Evolutionary conservation across 2,888 invertebrate species (phyloP), one percentile per base, ranked within the genome.

Genomic region (Drosophila atroscutellata): DNA sequence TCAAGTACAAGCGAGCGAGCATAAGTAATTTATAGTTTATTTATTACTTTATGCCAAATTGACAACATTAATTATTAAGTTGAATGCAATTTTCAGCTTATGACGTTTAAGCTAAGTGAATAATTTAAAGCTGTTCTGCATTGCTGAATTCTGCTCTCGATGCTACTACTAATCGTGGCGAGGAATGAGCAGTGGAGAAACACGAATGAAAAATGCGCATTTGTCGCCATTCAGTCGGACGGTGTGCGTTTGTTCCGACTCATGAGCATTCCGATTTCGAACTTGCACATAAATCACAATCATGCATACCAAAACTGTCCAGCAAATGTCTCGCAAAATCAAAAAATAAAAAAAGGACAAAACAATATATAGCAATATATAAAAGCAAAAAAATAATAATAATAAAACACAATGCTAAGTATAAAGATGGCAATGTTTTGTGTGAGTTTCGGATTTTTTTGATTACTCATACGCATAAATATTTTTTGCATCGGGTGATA

Each of bases 381-480:
- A 49, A 45, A 58, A 54, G 52, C n/a, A 34, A 24, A 55, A 47
- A 58, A 57, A 60, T 20, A 45, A 70, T 52, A 66, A 47, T 32
- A 60, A 74, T 60, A 58, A 67, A 61, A 59, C 45, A 59, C 55
- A 63, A 67, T 54, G 50, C 59, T 32, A 50, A 64, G 61, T 54
- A 47, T 49, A 51, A 75, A 68, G 72, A 77, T 67, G 65, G 70
- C 71, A 59, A 65, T 39, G 39, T 62, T 67, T 62, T 78, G 61
- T 74, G 64, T 55, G 65, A 56, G 50, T 37, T 55, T 72, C 37
- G 55, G 13, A 2, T 28, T 26, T 28, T 67, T 58, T 66, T 54
- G 80, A 83, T 83, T 83, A 84, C 77, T 87, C 86, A 86, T 83
- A 80, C 82, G 87, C 82, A 86, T 71, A 80, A 80, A 78, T 81